These are phyloP conservation scores for Pterostichus madidus DNA, from an alignment of 2,888 invertebrate species.

Conservation along the genomic window DNA sequence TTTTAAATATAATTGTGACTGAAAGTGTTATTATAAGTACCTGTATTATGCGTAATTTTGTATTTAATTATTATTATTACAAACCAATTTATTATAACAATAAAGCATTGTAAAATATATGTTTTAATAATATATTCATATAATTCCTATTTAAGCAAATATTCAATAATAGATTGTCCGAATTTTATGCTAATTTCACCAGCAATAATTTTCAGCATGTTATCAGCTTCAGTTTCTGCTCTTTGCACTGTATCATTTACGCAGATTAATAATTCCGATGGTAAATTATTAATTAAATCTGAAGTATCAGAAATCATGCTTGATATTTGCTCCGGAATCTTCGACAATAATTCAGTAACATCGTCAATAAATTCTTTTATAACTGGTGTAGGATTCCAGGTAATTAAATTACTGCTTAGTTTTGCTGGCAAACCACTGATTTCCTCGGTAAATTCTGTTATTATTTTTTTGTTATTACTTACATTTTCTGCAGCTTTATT, in stretches of 20 bases:
- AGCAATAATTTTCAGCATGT: slow-evolving; percentile 38
- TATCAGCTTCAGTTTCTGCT: slow-evolving; percentile 40
- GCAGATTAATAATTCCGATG: slow-evolving; percentile 38
- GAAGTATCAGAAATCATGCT: slow-evolving; percentile 24
- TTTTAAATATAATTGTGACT: slow-evolving; percentile 32
- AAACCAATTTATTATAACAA: slow-evolving; percentile 15
- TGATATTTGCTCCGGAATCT: slow-evolving; percentile 51
- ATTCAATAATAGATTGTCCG: slow-evolving; percentile 51
- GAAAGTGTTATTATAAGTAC: slow-evolving; percentile 48
- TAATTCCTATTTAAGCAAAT: slow-evolving; percentile 35
- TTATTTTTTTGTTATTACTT: slow-evolving; percentile 16
- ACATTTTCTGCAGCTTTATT: slow-evolving; percentile 41
- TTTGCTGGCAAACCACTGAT: slow-evolving; percentile 30
- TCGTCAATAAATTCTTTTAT: slow-evolving; percentile 49
- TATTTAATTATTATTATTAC: slow-evolving; percentile 46
- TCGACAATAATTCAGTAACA: slow-evolving; percentile 13
- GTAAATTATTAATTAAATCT: slow-evolving; percentile 40
- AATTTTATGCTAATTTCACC: slow-evolving; percentile 37
- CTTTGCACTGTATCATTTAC: slow-evolving; percentile 37
- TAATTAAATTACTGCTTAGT: slow-evolving; percentile 43
- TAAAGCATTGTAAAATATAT: slow-evolving; percentile 23
- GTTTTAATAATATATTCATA: no score
- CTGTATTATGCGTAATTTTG: slow-evolving; percentile 46
- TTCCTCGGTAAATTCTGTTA: slow-evolving; percentile 44
- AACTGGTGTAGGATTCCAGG: slow-evolving; percentile 31